phyloP scores from a whole-genome alignment of 2,888 invertebrate species.

The Leptinotarsa haldemani region DNA sequence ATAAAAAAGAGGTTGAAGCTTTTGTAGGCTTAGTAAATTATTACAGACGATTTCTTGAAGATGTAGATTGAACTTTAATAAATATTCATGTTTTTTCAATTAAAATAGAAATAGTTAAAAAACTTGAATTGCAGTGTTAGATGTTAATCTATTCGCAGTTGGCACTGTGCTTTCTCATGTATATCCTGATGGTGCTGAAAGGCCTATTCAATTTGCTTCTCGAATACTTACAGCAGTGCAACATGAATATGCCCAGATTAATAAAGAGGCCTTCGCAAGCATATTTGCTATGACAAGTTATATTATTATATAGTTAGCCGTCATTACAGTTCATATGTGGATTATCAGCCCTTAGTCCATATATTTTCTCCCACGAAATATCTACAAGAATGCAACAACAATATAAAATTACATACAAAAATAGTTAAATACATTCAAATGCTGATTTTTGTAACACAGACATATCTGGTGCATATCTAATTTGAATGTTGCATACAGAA shows the following conservation, averaged over 20 bases:
- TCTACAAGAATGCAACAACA: constrained; percentile 23
- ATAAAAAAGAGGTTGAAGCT: constrained; percentile 7
- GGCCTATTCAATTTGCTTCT: constrained; percentile 35
- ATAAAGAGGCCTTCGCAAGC: constrained; percentile 39
- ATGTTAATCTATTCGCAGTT: constrained; percentile 36
- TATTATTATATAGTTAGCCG: constrained; percentile 32
- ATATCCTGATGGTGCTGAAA: constrained; percentile 37
- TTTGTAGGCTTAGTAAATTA: constrained; percentile 37
- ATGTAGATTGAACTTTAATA: too few species aligned
- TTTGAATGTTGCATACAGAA: too few species aligned
- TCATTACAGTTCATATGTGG: constrained; percentile 25
- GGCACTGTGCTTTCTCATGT: constrained; percentile 36
- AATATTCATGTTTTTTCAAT: background rate
- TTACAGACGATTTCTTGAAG: constrained; percentile 36
- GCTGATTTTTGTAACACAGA: background rate
- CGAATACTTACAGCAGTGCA: constrained; percentile 29
- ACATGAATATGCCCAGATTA: constrained; percentile 39
- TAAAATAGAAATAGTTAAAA: constrained; percentile 31
- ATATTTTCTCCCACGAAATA: constrained; percentile 16
- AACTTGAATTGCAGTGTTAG: constrained; percentile 32
- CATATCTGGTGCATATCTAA: too few species aligned
- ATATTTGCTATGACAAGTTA: constrained; percentile 37
- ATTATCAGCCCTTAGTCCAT: constrained; percentile 31
- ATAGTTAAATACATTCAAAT: background rate
- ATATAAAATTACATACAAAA: constrained; percentile 10